Base-by-base conservation (phyloP, 1,140 invertebrate species). In the Amyelois transitella region DNA sequence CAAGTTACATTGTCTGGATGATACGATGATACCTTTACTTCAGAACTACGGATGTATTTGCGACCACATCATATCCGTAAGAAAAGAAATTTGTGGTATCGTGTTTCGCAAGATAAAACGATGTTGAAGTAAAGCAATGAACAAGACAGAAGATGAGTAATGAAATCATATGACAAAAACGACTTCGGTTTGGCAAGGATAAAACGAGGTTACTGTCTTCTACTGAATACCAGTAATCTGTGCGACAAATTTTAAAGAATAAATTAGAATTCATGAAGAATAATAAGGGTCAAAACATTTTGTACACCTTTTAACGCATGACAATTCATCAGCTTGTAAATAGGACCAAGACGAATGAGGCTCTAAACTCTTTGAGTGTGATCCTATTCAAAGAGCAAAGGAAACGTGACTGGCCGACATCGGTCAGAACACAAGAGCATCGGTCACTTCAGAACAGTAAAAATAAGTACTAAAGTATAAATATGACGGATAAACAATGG, bases 371-470 rank as follows among this genome's bases (percentile, higher is more conserved):
- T 58, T 64, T 61, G 43, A 55, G 57, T 25, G 45, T 60, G 43
- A 55, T 60, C 50, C 50, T 60, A 60, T 65, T 59, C 45, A 52
- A 60, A 32, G 52, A 58, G 52, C 43, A 51, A 48, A 44, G 14
- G 47, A 58, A 62, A 64, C 65, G 63, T 70, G 68, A 68, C 61
- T 51, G 25, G 54, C 47, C 58, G 59, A 62, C 61, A 19, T 19
- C 14, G 18, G 8, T n/a, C n/a, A n/a, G n/a, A n/a, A n/a, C n/a
- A n/a, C n/a, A 20, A 12, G 6, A 45, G 18, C 20, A 48, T 48
- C 19, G 45, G 45, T 48, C 45, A 48, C 18, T 48, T 48, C 45
- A 48, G 20, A 45, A 20, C 18, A 10, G 44, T 45, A 32, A 8
- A 19, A 19, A 19, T 18, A 48, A 19, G n/a, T n/a, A n/a, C n/a